Percentiles rank a stretch among this genome's conserved stretches.
Evolutionary conservation across 2,797 vertebrate genomes (phyloP).

Genomic region (Mus caroli): DNA sequence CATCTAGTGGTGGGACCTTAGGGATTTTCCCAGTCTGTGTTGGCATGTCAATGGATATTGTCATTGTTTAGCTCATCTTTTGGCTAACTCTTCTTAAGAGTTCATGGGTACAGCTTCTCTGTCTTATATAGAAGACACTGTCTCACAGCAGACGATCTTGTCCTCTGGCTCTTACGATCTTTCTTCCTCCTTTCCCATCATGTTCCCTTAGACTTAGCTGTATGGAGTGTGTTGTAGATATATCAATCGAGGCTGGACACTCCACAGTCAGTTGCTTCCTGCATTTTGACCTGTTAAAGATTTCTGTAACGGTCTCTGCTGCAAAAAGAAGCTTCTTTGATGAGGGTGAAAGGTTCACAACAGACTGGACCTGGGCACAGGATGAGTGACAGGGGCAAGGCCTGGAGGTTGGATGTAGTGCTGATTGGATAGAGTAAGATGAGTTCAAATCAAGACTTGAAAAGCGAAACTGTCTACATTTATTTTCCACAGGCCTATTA

Average conservation of each 20-base stretch:
- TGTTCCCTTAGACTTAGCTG: not conserved
- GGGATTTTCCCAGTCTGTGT: not conserved
- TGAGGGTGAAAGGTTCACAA: not conserved
- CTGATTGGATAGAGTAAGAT: too few species aligned
- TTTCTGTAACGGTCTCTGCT: not conserved
- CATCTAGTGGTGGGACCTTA: not conserved
- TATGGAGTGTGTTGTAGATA: too few species aligned
- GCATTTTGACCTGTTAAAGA: too few species aligned
- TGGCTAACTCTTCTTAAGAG: not conserved
- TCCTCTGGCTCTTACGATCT: not conserved
- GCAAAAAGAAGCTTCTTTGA: not conserved
- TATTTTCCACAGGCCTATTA: not conserved
- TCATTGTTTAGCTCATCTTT: not conserved
- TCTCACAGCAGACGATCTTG: not conserved
- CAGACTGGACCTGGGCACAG: not conserved
- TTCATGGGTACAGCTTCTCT: not conserved
- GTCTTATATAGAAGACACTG: not conserved
- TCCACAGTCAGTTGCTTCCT: not conserved
- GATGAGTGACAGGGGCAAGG: not conserved
- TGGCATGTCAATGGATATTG: not conserved
- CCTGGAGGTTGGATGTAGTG: not conserved
- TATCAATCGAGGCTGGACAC: too few species aligned
- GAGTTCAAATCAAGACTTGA: not conserved
- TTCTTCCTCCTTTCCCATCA: not conserved
- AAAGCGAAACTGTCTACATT: not conserved